These are phyloP conservation scores for Thryonomys swinderianus DNA, from an alignment of 2,113 vertebrate genomes.

Conservation along the genomic window DNA sequence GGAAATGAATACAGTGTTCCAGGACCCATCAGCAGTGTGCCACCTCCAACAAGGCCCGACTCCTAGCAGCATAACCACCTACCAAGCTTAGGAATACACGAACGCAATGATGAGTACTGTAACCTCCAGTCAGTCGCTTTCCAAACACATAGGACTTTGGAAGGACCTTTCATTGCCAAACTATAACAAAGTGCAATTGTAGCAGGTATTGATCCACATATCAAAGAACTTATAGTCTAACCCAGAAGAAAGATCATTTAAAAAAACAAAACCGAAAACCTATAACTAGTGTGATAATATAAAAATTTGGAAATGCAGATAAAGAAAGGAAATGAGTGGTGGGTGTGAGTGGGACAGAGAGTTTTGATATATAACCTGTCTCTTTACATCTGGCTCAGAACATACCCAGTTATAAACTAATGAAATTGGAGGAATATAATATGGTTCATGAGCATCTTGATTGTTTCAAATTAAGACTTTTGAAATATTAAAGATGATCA, in stretches of 20 bases:
- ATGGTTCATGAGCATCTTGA: conserved; percentile 6
- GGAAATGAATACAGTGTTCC: background rate
- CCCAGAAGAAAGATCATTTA: background rate
- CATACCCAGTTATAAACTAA: background rate
- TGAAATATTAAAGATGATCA: conserved; percentile 73
- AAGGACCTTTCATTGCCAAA: background rate
- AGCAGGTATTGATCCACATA: background rate
- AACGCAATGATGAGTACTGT: background rate
- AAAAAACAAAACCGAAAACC: background rate
- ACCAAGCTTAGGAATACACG: background rate
- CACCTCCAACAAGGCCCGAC: no score
- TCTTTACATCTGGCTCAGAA: conserved; percentile 12
- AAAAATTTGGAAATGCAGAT: background rate
- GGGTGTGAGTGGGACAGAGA: background rate
- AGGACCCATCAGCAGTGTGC: no score
- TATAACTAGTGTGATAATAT: background rate
- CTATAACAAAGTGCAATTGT: background rate
- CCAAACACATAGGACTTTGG: background rate
- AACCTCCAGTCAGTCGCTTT: background rate
- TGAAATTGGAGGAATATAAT: background rate
- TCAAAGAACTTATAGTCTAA: conserved; percentile 8
- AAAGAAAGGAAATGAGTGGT: background rate
- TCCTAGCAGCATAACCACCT: background rate
- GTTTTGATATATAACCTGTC: background rate
- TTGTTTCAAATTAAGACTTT: conserved; percentile 68